Conservation (phyloP, 2,888 invertebrate species). For the Agrochola circellaris region DNA sequence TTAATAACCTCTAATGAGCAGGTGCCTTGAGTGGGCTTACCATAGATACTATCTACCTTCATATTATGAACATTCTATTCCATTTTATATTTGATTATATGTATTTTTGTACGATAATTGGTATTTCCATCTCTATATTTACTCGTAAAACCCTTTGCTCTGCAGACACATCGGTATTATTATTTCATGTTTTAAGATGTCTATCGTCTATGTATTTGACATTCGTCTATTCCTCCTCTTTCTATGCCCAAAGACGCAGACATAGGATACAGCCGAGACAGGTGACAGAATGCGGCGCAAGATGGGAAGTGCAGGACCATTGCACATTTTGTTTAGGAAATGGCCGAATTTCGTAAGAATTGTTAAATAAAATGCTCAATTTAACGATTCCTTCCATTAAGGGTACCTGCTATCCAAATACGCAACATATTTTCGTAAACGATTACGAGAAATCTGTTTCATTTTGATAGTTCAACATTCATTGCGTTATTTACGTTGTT, state of each 20-base stretch:
- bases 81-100: neutral
- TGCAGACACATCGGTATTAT: neutral
- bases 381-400: neutral
- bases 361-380: neutral
- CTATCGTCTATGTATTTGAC: neutral
- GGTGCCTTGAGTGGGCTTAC: neutral
- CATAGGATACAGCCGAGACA: neutral
- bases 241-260: neutral
- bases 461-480: too few species aligned
- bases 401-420: neutral
- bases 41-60: neutral
- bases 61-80: neutral
- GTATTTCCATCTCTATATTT: neutral
- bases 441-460: too few species aligned
- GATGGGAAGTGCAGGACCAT: neutral
- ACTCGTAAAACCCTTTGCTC: neutral
- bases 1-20: slow-evolving; percentile 9
- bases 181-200: neutral
- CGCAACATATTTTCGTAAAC: too few species aligned
- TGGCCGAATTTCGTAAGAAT: neutral
- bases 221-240: neutral
- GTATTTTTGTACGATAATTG: neutral
- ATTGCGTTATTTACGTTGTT: too few species aligned
- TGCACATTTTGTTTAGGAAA: neutral
- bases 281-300: neutral